Evolutionary conservation across 2,113 vertebrate genomes (phyloP).

Genomic region (Psilopsiagon aurifrons): DNA sequence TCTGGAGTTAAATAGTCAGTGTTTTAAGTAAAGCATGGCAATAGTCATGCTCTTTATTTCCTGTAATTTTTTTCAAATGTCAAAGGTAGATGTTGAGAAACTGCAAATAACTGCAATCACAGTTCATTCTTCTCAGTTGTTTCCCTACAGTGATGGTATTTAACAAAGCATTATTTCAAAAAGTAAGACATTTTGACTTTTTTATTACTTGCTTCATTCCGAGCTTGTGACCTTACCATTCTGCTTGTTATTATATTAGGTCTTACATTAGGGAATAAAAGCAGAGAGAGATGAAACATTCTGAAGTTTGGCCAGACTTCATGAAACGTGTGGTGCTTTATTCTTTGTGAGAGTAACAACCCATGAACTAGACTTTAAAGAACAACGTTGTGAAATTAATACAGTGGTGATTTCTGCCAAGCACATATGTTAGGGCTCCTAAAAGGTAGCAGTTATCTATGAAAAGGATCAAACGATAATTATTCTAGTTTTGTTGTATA

Average conservation of each 20-base stretch:
- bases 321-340: slow-evolving; percentile 15
- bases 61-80: background rate
- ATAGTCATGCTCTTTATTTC: background rate
- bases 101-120: slow-evolving; percentile 4
- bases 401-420: background rate
- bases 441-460: background rate
- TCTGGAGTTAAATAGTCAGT: background rate
- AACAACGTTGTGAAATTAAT: background rate
- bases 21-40: background rate
- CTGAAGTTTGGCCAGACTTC: background rate
- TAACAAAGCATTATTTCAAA: slow-evolving; percentile 9
- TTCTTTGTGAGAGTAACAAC: slow-evolving; percentile 8
- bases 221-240: slow-evolving; percentile 34
- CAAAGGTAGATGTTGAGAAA: background rate
- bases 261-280: slow-evolving; percentile 19
- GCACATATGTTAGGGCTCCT: background rate
- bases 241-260: slow-evolving; percentile 3
- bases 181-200: slow-evolving; percentile 29
- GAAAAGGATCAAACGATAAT: background rate
- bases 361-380: background rate
- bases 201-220: slow-evolving; percentile 16
- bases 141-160: slow-evolving; percentile 27
- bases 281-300: background rate
- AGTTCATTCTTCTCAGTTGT: slow-evolving; percentile 24
- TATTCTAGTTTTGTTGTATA: background rate